Evolutionary conservation across 2,888 invertebrate species (phyloP).

Genomic region (Lycaena phlaeas): DNA sequence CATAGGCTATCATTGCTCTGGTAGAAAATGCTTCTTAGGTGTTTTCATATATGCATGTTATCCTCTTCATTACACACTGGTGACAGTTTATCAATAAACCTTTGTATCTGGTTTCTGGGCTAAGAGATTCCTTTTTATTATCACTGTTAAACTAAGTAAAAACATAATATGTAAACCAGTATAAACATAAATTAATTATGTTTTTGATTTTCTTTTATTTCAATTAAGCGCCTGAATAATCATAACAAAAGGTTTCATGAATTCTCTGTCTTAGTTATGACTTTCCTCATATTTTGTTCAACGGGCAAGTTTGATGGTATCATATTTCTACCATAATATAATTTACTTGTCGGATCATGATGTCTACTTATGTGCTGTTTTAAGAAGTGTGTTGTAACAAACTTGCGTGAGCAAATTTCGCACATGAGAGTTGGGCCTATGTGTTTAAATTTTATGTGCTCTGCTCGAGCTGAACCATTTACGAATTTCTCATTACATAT

Average conservation of each 20-base stretch:
- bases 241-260: constrained; percentile 7
- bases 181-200: no score
- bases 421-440: constrained; percentile 51
- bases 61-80: no score
- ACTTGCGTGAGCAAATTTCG: constrained; percentile 50
- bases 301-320: constrained; percentile 41
- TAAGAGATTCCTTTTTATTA: no score
- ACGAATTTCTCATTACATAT: constrained; percentile 52
- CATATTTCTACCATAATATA: constrained; percentile 38
- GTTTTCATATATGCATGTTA: no score
- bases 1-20: no score
- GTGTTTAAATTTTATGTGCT: constrained; percentile 59
- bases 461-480: constrained; percentile 56
- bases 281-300: constrained; percentile 38
- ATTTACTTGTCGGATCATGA: constrained; percentile 48
- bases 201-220: no score
- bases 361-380: constrained; percentile 50
- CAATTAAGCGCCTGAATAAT: no score
- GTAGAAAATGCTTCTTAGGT: no score
- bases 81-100: no score
- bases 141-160: no score
- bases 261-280: constrained; percentile 15
- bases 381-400: constrained; percentile 52
- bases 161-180: no score
- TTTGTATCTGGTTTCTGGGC: no score